Conservation (phyloP, 2,888 invertebrate genomes). For the Philonicus albiceps region DNA sequence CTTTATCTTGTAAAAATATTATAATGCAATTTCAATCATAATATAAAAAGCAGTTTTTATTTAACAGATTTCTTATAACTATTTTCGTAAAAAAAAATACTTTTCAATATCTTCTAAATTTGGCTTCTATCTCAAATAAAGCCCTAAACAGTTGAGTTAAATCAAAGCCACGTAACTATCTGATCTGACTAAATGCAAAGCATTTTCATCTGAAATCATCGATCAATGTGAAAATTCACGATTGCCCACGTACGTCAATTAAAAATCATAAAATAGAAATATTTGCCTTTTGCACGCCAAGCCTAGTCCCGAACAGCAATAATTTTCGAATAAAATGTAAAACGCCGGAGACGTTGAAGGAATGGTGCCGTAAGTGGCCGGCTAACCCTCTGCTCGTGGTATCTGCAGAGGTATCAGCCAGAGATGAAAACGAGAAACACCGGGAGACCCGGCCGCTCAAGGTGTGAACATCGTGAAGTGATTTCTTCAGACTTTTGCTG, state of each 20-base stretch:
- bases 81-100: too few species aligned
- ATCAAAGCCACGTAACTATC: neutral
- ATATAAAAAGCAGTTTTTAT: too few species aligned
- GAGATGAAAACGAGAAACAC: conserved; percentile 32
- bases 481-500: conserved; percentile 19
- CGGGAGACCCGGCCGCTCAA: neutral
- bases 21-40: too few species aligned
- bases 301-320: conserved; percentile 30
- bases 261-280: conserved; percentile 40
- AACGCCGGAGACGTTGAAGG: neutral
- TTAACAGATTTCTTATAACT: too few species aligned
- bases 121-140: too few species aligned
- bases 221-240: neutral
- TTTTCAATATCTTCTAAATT: too few species aligned
- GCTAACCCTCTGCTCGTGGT: neutral
- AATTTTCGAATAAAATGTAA: conserved; percentile 38
- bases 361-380: neutral
- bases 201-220: neutral
- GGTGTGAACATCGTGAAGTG: conserved; percentile 37
- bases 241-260: conserved; percentile 39
- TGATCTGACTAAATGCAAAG: neutral
- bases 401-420: conserved; percentile 1
- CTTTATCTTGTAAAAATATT: too few species aligned
- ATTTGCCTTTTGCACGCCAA: conserved; percentile 38
- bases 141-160: neutral